A percentile compares a stretch with the other conserved stretches of the same genome.
Conservation (phyloP, 2,888 invertebrate species). For the Erebia palarica region DNA sequence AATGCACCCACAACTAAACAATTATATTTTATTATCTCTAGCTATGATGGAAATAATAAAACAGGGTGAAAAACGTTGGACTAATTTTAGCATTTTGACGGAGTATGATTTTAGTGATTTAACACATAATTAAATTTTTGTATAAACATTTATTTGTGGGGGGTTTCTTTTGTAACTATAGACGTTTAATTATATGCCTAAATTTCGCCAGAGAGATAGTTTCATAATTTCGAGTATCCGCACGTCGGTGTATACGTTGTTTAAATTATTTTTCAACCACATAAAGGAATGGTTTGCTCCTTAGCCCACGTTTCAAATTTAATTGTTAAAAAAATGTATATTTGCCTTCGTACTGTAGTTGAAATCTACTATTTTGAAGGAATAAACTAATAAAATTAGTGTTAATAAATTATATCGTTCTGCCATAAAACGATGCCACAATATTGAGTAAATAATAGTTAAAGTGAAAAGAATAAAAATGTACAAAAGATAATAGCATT, state of each 20-base stretch:
- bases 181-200: too few species aligned
- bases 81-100: not conserved
- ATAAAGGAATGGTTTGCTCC: not conserved
- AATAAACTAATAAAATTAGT: not conserved
- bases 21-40: not conserved
- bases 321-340: not conserved
- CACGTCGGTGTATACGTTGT: not conserved
- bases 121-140: not conserved
- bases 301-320: not conserved
- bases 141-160: not conserved
- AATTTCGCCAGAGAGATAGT: too few species aligned
- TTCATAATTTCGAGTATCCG: too few species aligned
- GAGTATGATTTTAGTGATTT: not conserved
- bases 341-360: not conserved
- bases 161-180: not conserved
- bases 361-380: not conserved
- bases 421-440: constrained; percentile 1
- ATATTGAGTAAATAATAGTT: not conserved
- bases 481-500: too few species aligned
- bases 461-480: not conserved
- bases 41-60: not conserved
- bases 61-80: not conserved
- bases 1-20: not conserved
- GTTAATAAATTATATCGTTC: not conserved
- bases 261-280: not conserved